Evolutionary conservation across 2,113 vertebrate genomes (phyloP).

Genomic region (Potamarius usumacintae): DNA sequence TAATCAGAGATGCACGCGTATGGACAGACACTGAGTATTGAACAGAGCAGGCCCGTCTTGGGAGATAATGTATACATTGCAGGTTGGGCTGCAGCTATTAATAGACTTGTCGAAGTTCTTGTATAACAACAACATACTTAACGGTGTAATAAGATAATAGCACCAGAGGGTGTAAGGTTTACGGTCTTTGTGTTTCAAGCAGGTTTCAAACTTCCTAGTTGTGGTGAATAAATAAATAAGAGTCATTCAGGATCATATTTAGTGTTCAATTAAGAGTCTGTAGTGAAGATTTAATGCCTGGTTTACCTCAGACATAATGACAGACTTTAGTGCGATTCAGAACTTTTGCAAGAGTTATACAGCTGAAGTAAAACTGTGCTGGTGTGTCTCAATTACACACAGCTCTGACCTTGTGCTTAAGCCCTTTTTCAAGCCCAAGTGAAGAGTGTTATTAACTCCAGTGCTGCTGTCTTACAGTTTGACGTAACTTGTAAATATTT

Average conservation of each 20-base stretch:
- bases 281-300: background rate
- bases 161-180: background rate
- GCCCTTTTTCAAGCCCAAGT: background rate
- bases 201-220: background rate
- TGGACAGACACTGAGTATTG: conserved; percentile 49
- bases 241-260: background rate
- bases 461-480: background rate
- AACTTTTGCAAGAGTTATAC: background rate
- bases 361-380: background rate
- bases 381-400: background rate
- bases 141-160: conserved; percentile 36
- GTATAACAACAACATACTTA: conserved; percentile 36
- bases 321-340: background rate
- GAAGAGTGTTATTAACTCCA: background rate
- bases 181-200: background rate
- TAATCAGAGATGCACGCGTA: conserved; percentile 35
- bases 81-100: conserved; percentile 18
- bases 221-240: background rate
- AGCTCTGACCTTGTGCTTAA: background rate
- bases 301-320: background rate
- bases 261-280: background rate
- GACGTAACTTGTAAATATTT: background rate
- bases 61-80: background rate
- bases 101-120: conserved; percentile 17
- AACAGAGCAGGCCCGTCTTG: conserved; percentile 9